Percentiles rank a stretch among this genome's conserved stretches.
Conservation (phyloP, 2,888 invertebrate genomes). For the Ophioninae sp. region DNA sequence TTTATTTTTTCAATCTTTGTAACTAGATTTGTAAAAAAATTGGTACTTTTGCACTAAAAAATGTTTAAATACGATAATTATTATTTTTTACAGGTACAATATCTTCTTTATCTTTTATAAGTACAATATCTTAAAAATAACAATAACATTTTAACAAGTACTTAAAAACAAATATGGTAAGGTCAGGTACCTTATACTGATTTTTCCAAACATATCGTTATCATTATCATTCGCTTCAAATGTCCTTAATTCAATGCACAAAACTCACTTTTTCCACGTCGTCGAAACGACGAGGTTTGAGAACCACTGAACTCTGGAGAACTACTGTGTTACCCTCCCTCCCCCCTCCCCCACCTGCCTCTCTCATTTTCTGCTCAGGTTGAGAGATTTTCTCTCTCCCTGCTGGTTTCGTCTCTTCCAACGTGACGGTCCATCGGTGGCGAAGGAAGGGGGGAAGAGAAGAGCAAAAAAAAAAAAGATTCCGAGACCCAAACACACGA, state of each 20-base stretch:
- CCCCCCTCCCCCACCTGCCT: neutral
- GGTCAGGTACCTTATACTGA: too few species aligned
- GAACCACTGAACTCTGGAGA: conserved; percentile 34
- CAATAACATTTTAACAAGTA: too few species aligned
- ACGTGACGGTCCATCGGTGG: neutral
- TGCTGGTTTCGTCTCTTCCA: conserved; percentile 1
- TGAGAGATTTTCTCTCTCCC: conserved; percentile 36
- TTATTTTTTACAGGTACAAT: too few species aligned
- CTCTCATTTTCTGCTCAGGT: conserved; percentile 22
- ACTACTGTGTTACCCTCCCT: conserved; percentile 48
- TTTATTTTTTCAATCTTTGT: too few species aligned
- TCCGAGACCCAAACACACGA: conserved; percentile 36
- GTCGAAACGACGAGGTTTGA: neutral
- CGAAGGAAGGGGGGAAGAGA: neutral
- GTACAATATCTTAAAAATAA: too few species aligned
- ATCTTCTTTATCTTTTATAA: too few species aligned
- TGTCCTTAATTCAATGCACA: neutral
- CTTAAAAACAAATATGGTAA: too few species aligned
- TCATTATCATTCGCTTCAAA: too few species aligned
- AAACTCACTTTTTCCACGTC: neutral
- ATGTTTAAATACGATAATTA: too few species aligned
- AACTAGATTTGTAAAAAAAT: too few species aligned
- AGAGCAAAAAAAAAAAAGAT: conserved; percentile 19
- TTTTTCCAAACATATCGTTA: too few species aligned
- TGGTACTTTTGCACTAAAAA: too few species aligned